Base-by-base conservation (phyloP, 2,888 invertebrate species). In the Adelphocoris suturalis region DNA sequence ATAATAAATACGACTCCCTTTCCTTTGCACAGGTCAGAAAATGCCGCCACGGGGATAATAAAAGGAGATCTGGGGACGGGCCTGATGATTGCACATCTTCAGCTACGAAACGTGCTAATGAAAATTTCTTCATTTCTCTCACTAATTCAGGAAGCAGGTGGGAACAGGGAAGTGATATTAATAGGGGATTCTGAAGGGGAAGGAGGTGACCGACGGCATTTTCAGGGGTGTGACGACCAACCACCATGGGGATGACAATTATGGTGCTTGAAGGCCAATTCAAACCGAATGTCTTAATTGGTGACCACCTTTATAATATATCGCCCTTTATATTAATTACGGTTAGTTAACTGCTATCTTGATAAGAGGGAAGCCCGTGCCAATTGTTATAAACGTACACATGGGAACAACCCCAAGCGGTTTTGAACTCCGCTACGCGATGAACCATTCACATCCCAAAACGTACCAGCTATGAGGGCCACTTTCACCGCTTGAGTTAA, bases 61-160 rank as follows among this genome's bases (percentile, higher is more conserved):
- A 88, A 76, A 46, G 88, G 47, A 12, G 28, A 23, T 28, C 57
- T 4, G 55, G 85, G 85, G 85, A 46, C n/a, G 86, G 27, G 28
- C 88, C 80, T 88, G 88, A 88, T 88, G 88, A 88, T 88, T 78
- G 88, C 88, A 55, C 80, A 27, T 61, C 78, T 19, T 27, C 55
- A 55, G 47, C 47, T 9, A 23, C 52, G 88, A 88, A 88, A 88
- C 88, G 88, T 78, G 88, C 82, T 88, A 78, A 88, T 88, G 88
- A 55, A 88, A 88, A 88, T 88, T 88, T 88, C 88, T 88, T 80
- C 88, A 88, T 75, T 88, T 88, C 55, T 55, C 52, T 37, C 88
- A 76, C 78, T 55, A 48, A 88, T 78, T 86, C 11, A 48, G 68
- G 14, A 61, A 47, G 76, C 55, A 57, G 86, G 76, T 76, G 76